Percentiles rank a stretch among this genome's conserved stretches.
These are phyloP conservation scores for Aix galericulata DNA, from an alignment of 2,113 vertebrate genomes.

Conservation along the genomic window DNA sequence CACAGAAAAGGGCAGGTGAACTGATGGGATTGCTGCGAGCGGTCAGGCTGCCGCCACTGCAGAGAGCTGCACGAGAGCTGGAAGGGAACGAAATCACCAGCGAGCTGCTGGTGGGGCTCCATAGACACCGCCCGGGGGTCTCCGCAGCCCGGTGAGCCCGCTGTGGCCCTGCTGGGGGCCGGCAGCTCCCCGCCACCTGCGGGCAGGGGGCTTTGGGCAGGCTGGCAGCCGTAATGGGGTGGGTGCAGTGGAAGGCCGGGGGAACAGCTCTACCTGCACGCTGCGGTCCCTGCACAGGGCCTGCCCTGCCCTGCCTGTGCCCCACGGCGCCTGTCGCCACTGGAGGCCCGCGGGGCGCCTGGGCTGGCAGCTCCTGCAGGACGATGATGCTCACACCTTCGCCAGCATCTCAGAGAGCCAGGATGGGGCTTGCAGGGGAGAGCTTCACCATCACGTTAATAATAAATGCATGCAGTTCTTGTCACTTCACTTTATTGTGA, in stretches of 20 bases:
- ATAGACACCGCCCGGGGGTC: too few relatives aligned
- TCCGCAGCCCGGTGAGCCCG: fast-evolving
- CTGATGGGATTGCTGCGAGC: background rate
- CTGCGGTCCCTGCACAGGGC: background rate
- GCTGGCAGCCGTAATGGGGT: background rate
- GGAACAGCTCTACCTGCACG: background rate
- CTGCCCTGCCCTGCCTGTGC: too few relatives aligned
- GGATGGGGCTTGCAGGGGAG: background rate
- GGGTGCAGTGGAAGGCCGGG: background rate
- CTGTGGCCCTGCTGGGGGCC: background rate
- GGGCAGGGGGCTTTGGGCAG: too few relatives aligned
- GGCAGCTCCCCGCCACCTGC: background rate
- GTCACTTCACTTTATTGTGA: background rate
- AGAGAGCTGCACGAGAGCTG: background rate
- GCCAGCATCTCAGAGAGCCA: fast-evolving
- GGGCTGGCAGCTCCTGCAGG: fast-evolving
- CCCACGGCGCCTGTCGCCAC: background rate
- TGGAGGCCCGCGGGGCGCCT: background rate
- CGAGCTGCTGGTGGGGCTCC: background rate
- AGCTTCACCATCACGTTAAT: fast-evolving
- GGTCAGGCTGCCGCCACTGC: background rate
- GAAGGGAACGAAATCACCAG: too few relatives aligned
- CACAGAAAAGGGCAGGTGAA: fast-evolving
- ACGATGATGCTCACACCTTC: fast-evolving
- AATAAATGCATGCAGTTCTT: fast-evolving